Evolutionary conservation across 2,797 vertebrate genomes (phyloP), one percentile per base, ranked within the genome.

Genomic region (Anabacerthia variegaticeps): DNA sequence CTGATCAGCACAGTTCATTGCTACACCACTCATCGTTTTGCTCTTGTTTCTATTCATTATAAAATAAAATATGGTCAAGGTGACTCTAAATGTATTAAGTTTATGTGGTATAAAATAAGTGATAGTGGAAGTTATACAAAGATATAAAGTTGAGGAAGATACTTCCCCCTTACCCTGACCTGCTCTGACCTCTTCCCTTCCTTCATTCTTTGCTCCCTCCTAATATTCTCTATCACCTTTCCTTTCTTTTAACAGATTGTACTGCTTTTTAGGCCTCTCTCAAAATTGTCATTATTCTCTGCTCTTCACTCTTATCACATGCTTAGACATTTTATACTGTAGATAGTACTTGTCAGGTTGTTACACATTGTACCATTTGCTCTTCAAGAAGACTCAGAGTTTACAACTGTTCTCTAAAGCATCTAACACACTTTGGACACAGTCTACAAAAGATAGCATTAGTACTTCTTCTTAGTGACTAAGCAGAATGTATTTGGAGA

Each of bases 401-500:
- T 92, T 86, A 32, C 39, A 63, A 43, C 34, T 67, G 43, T 76
- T 79, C 73, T 68, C 27, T 68, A 41, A 74, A 94, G 34, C 51
- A 48, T 36, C 43, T 51, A 72, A 58, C n/a, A n/a, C 46, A 39
- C 18, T 92, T 85, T 55, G 51, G 61, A 36, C 39, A 16, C 43
- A 59, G 61, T 61, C 89, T 83, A 66, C 66, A 89, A 83, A 67
- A 41, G 46, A 75, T 34, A 89, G 54, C 69, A 51, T 56, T 48
- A 74, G 24, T 63, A 43, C 58, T 93, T 92, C 41, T 58, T 88
- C 68, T 62, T 68, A 68, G 79, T 95, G 93, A 95, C 89, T 96
- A 93, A 96, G 87, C 89, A 94, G 66, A 93, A 94, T 85, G 19
- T 62, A 59, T 92, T 55, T 94, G 91, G 82, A 81, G 58, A 81